Base-by-base conservation (phyloP, 2,113 vertebrate species). In the Cairina moschata region DNA sequence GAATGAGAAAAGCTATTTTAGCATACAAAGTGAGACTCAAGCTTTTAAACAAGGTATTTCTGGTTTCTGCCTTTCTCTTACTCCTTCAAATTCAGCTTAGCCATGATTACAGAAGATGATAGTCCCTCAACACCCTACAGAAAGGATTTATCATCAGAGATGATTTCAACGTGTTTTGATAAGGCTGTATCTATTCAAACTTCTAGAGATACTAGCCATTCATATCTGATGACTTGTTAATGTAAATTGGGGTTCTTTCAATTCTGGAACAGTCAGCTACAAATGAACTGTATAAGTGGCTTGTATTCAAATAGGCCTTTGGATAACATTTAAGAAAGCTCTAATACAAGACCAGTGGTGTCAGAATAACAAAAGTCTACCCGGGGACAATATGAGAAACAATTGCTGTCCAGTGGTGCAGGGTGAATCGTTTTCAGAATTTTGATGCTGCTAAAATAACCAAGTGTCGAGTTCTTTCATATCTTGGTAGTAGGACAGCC, bases 1-100 rank as follows among this genome's bases (percentile, higher is more conserved):
- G 66, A 93, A 93, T 34, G 32, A 91, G 88, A 94, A 44, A n/a
- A 36, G 58, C 62, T 88, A 62, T 83, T 90, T 81, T 58, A 93
- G 42, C 80, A 89, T 93, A 78, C 66, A 60, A 90, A 81, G 48
- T 48, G 48, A 91, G 76, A 78, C 29, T 81, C 26, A 5, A 62
- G 58, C 34, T 91, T 93, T 76, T 58, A 76, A 92, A 83, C 14
- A 58, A 90, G 26, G 9, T 76, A 38, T 52, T 94, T 93, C 34
- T 67, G 42, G 12, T 65, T 90, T 28, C 40, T 83, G 26, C 34
- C 56, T 68, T 36, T 71, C 46, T 77, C 83, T 67, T n/a, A 8
- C 63, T 88, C 29, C 48, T 82, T 59, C 54, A 88, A 4, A 18
- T 60, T 56, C 26, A 83, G 13, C 59, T 78, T 76, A 88, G 66